Conservation (phyloP, 2,797 vertebrate species). For the Heliangelus exortis region DNA sequence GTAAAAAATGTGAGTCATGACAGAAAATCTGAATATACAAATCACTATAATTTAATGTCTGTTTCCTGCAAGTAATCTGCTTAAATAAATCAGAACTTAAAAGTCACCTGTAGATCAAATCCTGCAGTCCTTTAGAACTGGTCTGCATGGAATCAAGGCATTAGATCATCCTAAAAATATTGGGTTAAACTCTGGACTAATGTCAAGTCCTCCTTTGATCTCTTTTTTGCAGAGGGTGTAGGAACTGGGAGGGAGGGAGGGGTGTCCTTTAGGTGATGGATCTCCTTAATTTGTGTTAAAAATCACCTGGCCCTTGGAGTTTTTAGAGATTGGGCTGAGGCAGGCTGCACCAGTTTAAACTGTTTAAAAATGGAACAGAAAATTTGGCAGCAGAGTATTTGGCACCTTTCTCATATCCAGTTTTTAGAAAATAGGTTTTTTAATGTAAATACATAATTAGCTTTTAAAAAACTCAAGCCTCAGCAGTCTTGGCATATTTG, state of each 20-base stretch:
- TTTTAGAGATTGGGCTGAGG: background rate
- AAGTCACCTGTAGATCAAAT: background rate
- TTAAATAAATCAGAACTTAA: background rate
- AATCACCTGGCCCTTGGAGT: background rate
- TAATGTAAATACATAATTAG: background rate
- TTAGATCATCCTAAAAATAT: background rate
- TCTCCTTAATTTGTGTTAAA: background rate
- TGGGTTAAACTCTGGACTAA: accelerated
- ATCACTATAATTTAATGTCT: accelerated
- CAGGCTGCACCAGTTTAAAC: accelerated
- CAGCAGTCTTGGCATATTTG: background rate
- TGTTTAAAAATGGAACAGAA: background rate
- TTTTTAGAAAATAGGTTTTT: accelerated
- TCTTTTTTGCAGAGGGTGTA: background rate
- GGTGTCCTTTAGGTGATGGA: accelerated
- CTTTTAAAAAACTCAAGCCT: background rate
- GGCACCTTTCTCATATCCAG: background rate
- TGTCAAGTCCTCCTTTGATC: background rate
- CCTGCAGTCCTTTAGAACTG: background rate
- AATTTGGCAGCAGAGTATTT: background rate
- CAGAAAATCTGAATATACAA: background rate
- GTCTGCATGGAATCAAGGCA: background rate
- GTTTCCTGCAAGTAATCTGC: background rate
- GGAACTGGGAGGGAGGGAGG: background rate
- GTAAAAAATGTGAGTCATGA: background rate